Evolutionary conservation across 2,113 vertebrate species (phyloP), one percentile per base, ranked within the genome.

Genomic region (Gorilla gorilla): DNA sequence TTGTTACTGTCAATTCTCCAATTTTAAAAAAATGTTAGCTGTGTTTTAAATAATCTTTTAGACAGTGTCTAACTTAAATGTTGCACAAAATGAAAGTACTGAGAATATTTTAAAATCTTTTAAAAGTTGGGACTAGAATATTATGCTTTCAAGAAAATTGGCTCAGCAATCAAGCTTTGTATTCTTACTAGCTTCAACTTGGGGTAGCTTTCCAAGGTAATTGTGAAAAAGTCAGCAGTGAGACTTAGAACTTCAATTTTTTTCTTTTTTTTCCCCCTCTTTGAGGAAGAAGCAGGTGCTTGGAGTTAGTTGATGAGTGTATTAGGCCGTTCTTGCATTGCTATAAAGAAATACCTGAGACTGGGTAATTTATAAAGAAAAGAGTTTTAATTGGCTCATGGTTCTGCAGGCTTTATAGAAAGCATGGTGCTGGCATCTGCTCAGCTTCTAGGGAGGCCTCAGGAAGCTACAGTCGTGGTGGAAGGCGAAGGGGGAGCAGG

Each of bases 1-100:
- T 55, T 93, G 23, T 72, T 32, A 96, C 35, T 81, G 5, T 89
- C 64, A 86, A 5, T 85, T 89, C 32, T 87, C 8, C 11, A 57
- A 38, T 75, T 82, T 92, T 92, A 80, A 38, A 87, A 95, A 90
- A 95, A 57, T 68, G 4, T 88, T 78, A 57, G n/a, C 9, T 94
- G 23, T 73, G 40, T 52, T 97, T 96, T 96, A 57, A 83, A 66
- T 92, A 59, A 84, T 90, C 25, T 83, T 90, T 35, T 64, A 85
- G 57, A 81, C 10, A 87, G 32, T 59, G 35, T 89, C 35, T 80
- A 8, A 64, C 43, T 85, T 90, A 93, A 88, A 50, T 89, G 70
- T 40, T 91, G 18, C 27, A 76, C 14, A 95, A 79, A 96, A 75
- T 25, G n/a, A 30, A 73, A 95, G 32, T 78, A 75, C 55, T 32